Evolutionary conservation across 2,797 vertebrate genomes (phyloP).

Genomic region (Phataginus tricuspis): DNA sequence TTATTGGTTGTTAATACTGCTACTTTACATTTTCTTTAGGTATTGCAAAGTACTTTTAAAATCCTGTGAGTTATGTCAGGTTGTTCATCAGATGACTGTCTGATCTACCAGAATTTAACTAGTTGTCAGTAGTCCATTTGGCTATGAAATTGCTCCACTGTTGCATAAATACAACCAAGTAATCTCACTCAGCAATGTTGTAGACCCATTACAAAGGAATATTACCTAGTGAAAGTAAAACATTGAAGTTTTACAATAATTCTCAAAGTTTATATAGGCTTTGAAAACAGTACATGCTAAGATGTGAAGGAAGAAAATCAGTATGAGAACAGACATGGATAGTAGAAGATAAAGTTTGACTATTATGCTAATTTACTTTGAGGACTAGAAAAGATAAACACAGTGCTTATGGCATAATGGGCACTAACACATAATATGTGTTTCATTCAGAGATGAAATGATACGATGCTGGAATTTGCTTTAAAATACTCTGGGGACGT

Average conservation of each 20-base stretch:
- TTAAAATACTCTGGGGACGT: neutral
- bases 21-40: neutral
- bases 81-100: neutral
- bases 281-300: neutral
- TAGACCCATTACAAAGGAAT: neutral
- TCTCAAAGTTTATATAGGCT: neutral
- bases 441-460: neutral
- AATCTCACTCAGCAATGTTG: neutral
- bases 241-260: neutral
- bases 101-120: neutral
- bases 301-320: neutral
- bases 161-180: neutral
- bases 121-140: neutral
- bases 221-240: neutral
- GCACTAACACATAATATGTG: neutral
- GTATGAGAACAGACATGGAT: neutral
- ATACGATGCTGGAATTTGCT: neutral
- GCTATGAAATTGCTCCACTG: neutral
- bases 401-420: neutral
- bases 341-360: neutral
- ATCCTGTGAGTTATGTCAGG: neutral
- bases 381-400: neutral
- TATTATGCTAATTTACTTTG: neutral
- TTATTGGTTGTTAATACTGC: neutral
- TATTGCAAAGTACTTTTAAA: conserved; percentile 15